Base-by-base conservation (phyloP, 2,888 invertebrate genomes). In the Germaria angustata region DNA sequence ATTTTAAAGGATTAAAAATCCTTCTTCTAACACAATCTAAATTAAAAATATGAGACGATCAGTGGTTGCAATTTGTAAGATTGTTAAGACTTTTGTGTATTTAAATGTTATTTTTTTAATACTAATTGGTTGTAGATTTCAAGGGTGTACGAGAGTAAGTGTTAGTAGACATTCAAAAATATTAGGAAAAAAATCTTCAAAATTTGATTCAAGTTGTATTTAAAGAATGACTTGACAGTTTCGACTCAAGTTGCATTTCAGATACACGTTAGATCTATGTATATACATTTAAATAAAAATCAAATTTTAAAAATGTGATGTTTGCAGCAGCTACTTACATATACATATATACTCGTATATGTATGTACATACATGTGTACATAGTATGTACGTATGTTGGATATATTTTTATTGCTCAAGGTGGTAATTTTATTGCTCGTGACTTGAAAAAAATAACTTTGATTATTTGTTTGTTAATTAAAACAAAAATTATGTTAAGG, bases 161-260 rank as follows among this genome's bases (percentile, higher is more conserved):
- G 28, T 6, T 5, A 6, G 24, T 39, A 13, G 9, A 61, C 20
- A 5, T 28, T 28, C 28, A 28, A 28, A 15, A 8, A 24, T 15
- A 24, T 61, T 24, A 24, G 11, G 22, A 22, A 11, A 55, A 13
- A 8, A 24, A 41, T 5, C 15, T 41, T 61, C 2, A 24, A 39
- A 7, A 65, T 49, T 32, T 32, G 13, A 17, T 46, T 36, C 20
- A 49, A 65, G 22, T 34, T 34, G 32, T 49, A 36, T 59, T 20
- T 49, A n/a, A 65, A 49, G 65, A 36, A 66, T 66, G 65, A 66
- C 65, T 66, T 36, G 20, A 36, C 65, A 51, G 17, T 49, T 49
- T 49, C 7, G 1, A 32, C 36, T 22, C 9, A 36, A 49, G 22
- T 36, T 22, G 6, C 22, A 36, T 66, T 49, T 20, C 0, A 36